These are phyloP conservation scores for Leptinotarsa juncta DNA, from an alignment of 2,888 invertebrate genomes.

Conservation along the genomic window DNA sequence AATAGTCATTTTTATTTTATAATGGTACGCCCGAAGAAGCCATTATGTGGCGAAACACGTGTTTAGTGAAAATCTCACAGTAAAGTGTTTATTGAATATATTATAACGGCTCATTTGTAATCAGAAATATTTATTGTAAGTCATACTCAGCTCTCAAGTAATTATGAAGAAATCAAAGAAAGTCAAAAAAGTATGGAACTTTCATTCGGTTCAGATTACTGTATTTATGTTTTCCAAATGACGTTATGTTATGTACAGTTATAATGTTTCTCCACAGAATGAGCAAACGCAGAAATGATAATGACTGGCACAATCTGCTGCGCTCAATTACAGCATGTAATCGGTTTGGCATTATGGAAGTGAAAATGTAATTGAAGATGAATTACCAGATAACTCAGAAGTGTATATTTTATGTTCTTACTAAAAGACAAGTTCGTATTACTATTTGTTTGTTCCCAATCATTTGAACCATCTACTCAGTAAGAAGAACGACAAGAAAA, in stretches of 20 bases:
- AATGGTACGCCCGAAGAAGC: too few species aligned
- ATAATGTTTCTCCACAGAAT: conserved; percentile 16
- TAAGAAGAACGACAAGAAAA: too few species aligned
- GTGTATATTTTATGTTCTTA: not conserved
- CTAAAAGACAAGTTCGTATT: not conserved
- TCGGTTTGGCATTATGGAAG: conserved; percentile 19
- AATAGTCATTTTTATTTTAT: too few species aligned
- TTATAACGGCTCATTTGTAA: not conserved
- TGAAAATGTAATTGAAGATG: conserved; percentile 13
- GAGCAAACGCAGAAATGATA: conserved; percentile 10
- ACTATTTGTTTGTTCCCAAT: not conserved
- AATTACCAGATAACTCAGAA: not conserved
- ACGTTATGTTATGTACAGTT: conserved; percentile 5
- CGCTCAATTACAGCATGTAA: conserved; percentile 17
- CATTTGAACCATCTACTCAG: too few species aligned
- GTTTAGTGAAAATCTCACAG: too few species aligned
- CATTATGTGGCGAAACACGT: too few species aligned
- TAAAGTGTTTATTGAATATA: too few species aligned
- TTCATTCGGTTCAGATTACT: conserved; percentile 9
- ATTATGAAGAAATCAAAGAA: not conserved
- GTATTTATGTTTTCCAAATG: conserved; percentile 15
- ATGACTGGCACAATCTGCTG: conserved; percentile 18
- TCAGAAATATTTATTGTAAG: not conserved
- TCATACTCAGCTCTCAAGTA: not conserved
- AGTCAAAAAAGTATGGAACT: not conserved